Evolutionary conservation across 2,888 invertebrate genomes (phyloP).

Genomic region (Micoletzkya japonica): DNA sequence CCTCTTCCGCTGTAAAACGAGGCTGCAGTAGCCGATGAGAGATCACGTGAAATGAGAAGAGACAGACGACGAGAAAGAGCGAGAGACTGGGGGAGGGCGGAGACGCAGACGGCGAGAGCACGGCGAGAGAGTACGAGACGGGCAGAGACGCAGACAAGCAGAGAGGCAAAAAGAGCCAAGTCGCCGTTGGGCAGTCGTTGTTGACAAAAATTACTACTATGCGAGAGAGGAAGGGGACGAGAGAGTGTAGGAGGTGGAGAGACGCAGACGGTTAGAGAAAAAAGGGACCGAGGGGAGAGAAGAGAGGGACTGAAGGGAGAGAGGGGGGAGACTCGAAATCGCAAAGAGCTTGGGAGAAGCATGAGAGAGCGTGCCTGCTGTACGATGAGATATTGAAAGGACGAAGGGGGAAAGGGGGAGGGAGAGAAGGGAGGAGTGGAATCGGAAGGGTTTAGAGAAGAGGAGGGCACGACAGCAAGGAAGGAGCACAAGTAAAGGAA

Average conservation of each 20-base stretch:
- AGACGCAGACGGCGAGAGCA: background rate
- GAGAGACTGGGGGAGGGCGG: background rate
- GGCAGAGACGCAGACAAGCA: background rate
- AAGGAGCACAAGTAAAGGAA: too few species aligned
- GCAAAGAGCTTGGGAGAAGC: too few species aligned
- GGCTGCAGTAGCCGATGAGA: background rate
- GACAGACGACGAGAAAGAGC: background rate
- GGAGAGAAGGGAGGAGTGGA: too few species aligned
- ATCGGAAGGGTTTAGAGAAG: too few species aligned
- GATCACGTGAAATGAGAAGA: background rate
- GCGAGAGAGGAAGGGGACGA: background rate
- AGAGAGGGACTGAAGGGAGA: background rate
- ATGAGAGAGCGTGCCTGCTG: too few species aligned
- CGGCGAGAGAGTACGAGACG: background rate
- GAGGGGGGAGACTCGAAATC: too few species aligned
- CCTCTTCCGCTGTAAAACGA: background rate
- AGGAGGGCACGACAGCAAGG: too few species aligned
- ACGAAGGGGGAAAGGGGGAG: too few species aligned
- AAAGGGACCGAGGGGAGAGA: background rate
- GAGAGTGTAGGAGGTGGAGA: background rate
- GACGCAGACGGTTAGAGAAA: background rate
- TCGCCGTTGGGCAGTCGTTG: slow-evolving; percentile 7
- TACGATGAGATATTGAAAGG: too few species aligned
- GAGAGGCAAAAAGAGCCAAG: background rate
- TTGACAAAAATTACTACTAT: slow-evolving; percentile 22